phyloP scores from a whole-genome alignment of 1,140 invertebrate species.

The Patella vulgata region DNA sequence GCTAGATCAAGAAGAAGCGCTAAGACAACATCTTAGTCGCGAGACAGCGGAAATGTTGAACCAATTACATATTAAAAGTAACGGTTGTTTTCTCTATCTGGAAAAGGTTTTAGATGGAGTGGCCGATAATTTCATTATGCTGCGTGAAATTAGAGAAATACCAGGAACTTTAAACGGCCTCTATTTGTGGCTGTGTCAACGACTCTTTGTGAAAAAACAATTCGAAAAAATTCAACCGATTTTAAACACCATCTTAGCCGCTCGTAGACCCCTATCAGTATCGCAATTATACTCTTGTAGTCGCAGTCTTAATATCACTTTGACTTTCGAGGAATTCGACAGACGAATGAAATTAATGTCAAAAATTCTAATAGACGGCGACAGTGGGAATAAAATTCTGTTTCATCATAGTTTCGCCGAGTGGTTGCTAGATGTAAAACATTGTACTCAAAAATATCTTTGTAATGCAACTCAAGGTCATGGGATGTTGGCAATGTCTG shows the following conservation, averaged over 20 bases:
- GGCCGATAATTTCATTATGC: constrained; percentile 89
- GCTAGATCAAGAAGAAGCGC: constrained; percentile 75
- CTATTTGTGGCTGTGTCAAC: constrained; percentile 93
- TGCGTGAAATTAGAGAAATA: constrained; percentile 86
- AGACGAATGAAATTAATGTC: constrained; percentile 82
- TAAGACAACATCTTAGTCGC: constrained; percentile 81
- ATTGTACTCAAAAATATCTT: constrained; percentile 93
- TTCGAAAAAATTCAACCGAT: constrained; percentile 82
- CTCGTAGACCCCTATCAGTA: constrained; percentile 83
- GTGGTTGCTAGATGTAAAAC: constrained; percentile 95
- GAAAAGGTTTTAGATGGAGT: constrained; percentile 88
- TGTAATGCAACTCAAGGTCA: constrained; percentile 89
- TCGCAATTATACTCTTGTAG: constrained; percentile 83
- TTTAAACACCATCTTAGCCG: constrained; percentile 87
- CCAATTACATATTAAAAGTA: constrained; percentile 95
- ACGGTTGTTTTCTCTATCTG: constrained; percentile 93
- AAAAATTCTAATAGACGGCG: constrained; percentile 70
- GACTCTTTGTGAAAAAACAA: constrained; percentile 80
- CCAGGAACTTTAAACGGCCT: constrained; percentile 94
- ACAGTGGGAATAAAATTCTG: constrained; percentile 74
- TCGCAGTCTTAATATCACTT: constrained; percentile 79
- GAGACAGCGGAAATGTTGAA: constrained; percentile 95
- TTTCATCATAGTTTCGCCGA: constrained; percentile 91
- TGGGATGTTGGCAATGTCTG: constrained; percentile 87
- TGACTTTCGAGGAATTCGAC: constrained; percentile 86